phyloP scores from a whole-genome alignment of 1,140 invertebrate species.

The Orchestia grillus region DNA sequence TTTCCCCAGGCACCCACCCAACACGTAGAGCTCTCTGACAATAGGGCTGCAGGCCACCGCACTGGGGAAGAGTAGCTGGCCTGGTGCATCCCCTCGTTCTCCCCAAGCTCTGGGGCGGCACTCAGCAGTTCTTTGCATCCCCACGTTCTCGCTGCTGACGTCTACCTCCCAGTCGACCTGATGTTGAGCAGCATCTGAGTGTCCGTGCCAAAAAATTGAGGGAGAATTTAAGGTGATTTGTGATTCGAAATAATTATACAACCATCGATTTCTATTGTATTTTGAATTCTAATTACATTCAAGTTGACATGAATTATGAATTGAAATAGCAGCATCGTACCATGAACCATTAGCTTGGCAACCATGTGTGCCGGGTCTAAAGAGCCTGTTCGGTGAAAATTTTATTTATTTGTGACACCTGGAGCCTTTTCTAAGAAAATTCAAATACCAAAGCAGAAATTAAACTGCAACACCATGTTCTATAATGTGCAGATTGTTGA shows the following conservation, averaged over 20 bases:
- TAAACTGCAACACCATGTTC: no score
- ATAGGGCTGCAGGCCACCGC: slow-evolving; percentile 18
- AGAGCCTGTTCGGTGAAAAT: no score
- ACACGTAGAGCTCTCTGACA: slow-evolving; percentile 1
- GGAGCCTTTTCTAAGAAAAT: no score
- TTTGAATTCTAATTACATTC: not conserved
- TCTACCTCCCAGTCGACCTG: not conserved
- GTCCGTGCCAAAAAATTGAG: not conserved
- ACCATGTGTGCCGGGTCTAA: not conserved
- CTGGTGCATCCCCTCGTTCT: slow-evolving; percentile 26
- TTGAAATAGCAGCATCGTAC: not conserved
- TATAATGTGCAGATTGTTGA: no score
- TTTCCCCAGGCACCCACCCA: not conserved
- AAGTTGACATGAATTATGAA: not conserved
- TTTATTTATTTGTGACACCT: no score
- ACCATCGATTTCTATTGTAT: not conserved
- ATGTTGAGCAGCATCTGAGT: not conserved
- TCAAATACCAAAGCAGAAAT: no score
- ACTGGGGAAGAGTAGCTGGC: slow-evolving; percentile 37
- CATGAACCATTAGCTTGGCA: not conserved
- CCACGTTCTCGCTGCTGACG: not conserved
- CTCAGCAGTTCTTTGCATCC: not conserved
- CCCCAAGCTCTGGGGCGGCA: not conserved
- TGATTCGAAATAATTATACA: not conserved
- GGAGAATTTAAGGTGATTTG: not conserved